Base-by-base conservation (phyloP, 2,888 invertebrate species). In the Tyria jacobaeae region DNA sequence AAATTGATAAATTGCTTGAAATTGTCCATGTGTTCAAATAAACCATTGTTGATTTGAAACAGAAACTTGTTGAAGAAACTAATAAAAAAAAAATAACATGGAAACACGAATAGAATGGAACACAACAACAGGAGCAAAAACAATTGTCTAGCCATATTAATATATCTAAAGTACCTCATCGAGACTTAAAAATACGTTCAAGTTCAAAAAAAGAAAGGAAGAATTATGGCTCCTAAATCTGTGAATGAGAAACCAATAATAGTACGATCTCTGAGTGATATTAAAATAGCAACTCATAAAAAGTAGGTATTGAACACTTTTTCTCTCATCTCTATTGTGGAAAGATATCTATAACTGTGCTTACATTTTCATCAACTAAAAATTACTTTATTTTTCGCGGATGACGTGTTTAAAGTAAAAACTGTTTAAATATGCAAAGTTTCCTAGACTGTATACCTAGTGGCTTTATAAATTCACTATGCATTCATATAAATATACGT, bases 1-100 rank as follows among this genome's bases (percentile, higher is more conserved):
- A 39, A 39, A 17, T 35, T 34, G 17, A 51, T 14, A 12, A 21
- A 47, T 24, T 21, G 24, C 21, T 21, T 27, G 12, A 34, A 24
- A 24, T 21, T 44, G 72, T 79, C 62, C 68, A 44, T 15, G 49
- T 63, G 10, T 21, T 47, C 17, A 50, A 50, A 17, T 10, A 50
- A 17, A 17, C 34, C 3, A 50, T 50, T 10, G 17, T 6, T 9
- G 50, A 31, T 17, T 17, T 50, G 14, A 27, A 27, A 27, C 49
- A 27, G 14, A 49, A 49, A 27, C 25, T 27, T 27, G 27, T 27
- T 6, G 49, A 49, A 9, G 27, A 27, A 5, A 49, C 49, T n/a
- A 49, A 49, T 27, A 49, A 49, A 49, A 49, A n/a, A n/a, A 50
- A 12, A 31, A 17, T 0, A 50, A 34, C 34, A 9, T 50, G 6